Evolutionary conservation across 2,113 vertebrate genomes (phyloP).

Genomic region (Laticauda colubrina): DNA sequence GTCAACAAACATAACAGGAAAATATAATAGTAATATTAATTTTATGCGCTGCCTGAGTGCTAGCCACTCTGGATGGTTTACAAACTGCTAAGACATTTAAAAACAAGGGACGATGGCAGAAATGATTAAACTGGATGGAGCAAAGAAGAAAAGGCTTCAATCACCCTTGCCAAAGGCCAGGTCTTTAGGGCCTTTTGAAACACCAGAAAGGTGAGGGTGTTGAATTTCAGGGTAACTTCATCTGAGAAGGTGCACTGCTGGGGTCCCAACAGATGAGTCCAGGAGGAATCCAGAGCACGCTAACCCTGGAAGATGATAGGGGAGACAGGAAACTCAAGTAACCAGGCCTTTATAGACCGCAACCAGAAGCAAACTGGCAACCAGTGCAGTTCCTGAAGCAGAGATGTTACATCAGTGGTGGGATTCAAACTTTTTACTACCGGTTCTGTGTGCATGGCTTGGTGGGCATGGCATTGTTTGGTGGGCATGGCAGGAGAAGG

Average conservation of each 20-base stretch:
- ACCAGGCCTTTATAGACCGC: neutral
- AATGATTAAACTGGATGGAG: neutral
- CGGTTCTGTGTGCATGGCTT: no score
- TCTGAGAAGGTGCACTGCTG: neutral
- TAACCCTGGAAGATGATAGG: neutral
- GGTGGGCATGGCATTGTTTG: no score
- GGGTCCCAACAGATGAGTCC: neutral
- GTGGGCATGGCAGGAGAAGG: no score
- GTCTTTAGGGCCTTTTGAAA: no score
- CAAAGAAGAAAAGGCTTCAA: neutral
- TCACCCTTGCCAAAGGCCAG: neutral
- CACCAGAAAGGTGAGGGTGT: neutral
- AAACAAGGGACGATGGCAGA: neutral
- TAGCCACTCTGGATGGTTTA: neutral
- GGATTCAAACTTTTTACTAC: no score
- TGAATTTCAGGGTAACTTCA: neutral
- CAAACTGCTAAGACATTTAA: neutral
- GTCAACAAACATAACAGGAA: neutral
- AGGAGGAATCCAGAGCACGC: neutral
- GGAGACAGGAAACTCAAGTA: neutral
- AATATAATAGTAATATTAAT: neutral
- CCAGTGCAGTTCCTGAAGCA: neutral
- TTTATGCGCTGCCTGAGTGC: neutral
- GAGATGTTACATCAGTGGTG: no score
- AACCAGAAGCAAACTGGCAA: neutral